phyloP scores from a whole-genome alignment of 2,888 invertebrate genomes.

The Macrophya annulata region DNA sequence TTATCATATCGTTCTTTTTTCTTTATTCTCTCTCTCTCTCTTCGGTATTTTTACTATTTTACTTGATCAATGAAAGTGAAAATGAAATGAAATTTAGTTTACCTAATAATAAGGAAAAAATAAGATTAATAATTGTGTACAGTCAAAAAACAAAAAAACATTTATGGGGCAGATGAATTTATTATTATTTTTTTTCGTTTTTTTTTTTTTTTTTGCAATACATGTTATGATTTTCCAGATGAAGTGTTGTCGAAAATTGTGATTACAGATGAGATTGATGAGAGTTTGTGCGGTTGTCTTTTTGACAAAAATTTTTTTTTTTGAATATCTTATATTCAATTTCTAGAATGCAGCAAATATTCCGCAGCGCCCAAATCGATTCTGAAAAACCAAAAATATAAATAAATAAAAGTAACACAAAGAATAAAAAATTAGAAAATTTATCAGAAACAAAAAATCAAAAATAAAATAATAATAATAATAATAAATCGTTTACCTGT shows the following conservation, averaged over 20 bases:
- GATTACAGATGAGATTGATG: slow-evolving; percentile 77
- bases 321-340: slow-evolving; percentile 64
- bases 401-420: slow-evolving; percentile 20
- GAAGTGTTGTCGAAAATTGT: slow-evolving; percentile 77
- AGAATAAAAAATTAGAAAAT: background rate
- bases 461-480: too few relatives aligned
- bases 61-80: background rate
- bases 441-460: background rate
- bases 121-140: background rate
- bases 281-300: slow-evolving; percentile 78
- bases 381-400: too few relatives aligned
- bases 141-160: background rate
- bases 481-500: slow-evolving; percentile 66
- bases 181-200: slow-evolving; percentile 73
- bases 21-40: too few relatives aligned
- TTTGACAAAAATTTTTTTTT: slow-evolving; percentile 63
- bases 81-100: too few relatives aligned
- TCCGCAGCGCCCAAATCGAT: slow-evolving; percentile 69
- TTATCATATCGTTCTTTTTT: background rate
- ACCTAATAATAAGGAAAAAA: background rate
- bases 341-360: slow-evolving; percentile 74
- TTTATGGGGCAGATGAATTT: slow-evolving; percentile 78
- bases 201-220: slow-evolving; percentile 73
- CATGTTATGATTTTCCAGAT: slow-evolving; percentile 76
- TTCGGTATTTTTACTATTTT: background rate